Evolutionary conservation across 2,113 vertebrate genomes (phyloP).

Genomic region (Engystomops pustulosus): DNA sequence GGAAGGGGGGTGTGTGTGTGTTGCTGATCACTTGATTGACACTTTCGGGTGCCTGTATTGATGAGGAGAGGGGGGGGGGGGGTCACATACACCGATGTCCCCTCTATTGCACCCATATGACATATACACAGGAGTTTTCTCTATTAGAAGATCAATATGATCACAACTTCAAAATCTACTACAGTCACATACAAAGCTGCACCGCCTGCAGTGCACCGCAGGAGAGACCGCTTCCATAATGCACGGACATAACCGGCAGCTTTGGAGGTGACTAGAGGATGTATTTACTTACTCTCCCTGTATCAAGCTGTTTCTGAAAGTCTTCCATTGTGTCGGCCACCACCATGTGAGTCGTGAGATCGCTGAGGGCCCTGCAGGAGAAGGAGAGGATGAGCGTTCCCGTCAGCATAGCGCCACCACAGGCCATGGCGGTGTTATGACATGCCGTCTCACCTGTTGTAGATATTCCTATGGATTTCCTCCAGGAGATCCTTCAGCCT

Average conservation of each 20-base stretch:
- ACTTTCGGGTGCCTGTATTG: no score
- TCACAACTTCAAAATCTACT: no score
- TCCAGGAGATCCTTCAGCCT: constrained; percentile 81
- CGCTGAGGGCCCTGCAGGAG: constrained; percentile 82
- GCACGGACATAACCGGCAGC: no score
- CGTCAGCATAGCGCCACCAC: background rate
- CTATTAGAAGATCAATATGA: no score
- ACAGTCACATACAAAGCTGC: background rate
- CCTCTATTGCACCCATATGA: no score
- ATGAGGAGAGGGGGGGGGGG: no score
- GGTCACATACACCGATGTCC: no score
- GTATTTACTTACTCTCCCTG: constrained; percentile 84
- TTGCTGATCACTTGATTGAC: no score
- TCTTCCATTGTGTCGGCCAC: constrained; percentile 87
- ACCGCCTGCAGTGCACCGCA: background rate
- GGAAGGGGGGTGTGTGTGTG: no score
- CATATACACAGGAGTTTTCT: no score
- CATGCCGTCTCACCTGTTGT: constrained; percentile 75
- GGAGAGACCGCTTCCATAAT: no score
- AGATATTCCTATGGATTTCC: constrained; percentile 88
- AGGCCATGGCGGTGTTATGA: background rate
- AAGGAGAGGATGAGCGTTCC: background rate
- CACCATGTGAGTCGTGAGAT: constrained; percentile 89
- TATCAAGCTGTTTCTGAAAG: constrained; percentile 90
- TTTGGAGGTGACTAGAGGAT: background rate